Conservation (phyloP, 2,113 vertebrate genomes). For the Camelus bactrianus region DNA sequence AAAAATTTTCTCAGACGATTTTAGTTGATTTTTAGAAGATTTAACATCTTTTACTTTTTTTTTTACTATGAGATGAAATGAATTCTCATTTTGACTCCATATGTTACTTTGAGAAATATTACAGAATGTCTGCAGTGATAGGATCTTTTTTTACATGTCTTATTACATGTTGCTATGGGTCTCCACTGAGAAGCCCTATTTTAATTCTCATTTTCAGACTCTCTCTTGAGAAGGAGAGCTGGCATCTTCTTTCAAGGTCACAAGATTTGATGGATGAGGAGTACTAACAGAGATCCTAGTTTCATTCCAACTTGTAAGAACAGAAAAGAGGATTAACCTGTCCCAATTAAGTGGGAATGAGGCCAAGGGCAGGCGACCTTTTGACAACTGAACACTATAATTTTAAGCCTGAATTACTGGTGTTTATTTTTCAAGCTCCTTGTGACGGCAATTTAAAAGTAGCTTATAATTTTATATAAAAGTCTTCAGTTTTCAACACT, state of each 20-base stretch:
- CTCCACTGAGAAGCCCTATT: conserved; percentile 75
- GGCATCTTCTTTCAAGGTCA: conserved; percentile 75
- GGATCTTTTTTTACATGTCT: conserved; percentile 65
- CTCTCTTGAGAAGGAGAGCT: conserved; percentile 66
- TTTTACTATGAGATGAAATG: conserved; percentile 31
- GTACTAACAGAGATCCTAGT: conserved; percentile 33
- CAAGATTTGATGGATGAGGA: conserved; percentile 76
- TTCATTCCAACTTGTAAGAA: conserved; percentile 76
- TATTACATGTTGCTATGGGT: conserved; percentile 66
- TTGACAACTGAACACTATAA: conserved; percentile 58
- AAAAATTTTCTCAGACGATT: not conserved
- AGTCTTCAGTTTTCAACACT: not conserved
- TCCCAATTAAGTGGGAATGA: conserved; percentile 76
- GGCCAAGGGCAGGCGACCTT: conserved; percentile 68
- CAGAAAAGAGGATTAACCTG: conserved; percentile 78
- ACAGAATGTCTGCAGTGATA: conserved; percentile 61
- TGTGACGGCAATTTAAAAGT: not conserved
- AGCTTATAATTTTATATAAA: not conserved
- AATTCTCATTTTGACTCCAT: conserved; percentile 62
- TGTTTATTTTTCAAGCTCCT: conserved; percentile 56
- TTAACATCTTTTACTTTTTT: conserved; percentile 36
- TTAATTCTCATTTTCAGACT: conserved; percentile 76
- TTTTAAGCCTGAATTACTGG: conserved; percentile 36
- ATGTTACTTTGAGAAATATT: conserved; percentile 66
- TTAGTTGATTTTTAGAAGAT: conserved; percentile 43